phyloP scores from a whole-genome alignment of 1,140 invertebrate genomes.

The Choristoneura fumiferana region DNA sequence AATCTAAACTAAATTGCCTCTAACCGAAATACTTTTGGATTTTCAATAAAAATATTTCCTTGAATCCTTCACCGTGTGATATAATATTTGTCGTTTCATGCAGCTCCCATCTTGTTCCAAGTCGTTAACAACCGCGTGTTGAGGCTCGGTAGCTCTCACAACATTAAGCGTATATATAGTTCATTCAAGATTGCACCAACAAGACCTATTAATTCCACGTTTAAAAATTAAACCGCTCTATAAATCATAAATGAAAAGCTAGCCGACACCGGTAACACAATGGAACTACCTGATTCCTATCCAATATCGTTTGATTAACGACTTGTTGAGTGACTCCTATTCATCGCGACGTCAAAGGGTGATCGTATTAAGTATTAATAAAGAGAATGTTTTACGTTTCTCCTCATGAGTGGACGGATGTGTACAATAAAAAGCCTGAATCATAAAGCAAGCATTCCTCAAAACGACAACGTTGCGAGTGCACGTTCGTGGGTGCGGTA shows the following conservation, averaged over 20 bases:
- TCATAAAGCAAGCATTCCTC: conserved; percentile 31
- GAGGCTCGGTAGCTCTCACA: conserved; percentile 4
- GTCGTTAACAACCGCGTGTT: neutral
- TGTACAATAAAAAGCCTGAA: conserved; percentile 30
- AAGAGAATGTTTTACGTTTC: conserved; percentile 63
- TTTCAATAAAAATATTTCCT: no score
- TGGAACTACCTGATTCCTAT: conserved; percentile 70
- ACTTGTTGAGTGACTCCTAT: conserved; percentile 74
- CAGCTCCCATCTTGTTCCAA: neutral
- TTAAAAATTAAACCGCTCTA: conserved; percentile 62
- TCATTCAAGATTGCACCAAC: conserved; percentile 36
- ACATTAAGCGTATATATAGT: conserved; percentile 5
- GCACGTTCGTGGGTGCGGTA: no score
- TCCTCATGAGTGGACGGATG: conserved; percentile 40
- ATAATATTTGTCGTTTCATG: conserved; percentile 5
- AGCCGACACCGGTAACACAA: conserved; percentile 63
- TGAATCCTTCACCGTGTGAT: neutral
- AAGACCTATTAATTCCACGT: conserved; percentile 50
- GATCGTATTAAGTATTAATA: conserved; percentile 69
- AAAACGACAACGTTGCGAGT: conserved; percentile 26
- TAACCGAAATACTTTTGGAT: no score
- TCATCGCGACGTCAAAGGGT: conserved; percentile 68
- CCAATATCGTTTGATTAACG: conserved; percentile 75
- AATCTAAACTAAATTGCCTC: no score
- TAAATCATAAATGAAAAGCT: conserved; percentile 62